These are phyloP conservation scores for Troides aeacus DNA, from an alignment of 2,888 invertebrate genomes.

Conservation along the genomic window DNA sequence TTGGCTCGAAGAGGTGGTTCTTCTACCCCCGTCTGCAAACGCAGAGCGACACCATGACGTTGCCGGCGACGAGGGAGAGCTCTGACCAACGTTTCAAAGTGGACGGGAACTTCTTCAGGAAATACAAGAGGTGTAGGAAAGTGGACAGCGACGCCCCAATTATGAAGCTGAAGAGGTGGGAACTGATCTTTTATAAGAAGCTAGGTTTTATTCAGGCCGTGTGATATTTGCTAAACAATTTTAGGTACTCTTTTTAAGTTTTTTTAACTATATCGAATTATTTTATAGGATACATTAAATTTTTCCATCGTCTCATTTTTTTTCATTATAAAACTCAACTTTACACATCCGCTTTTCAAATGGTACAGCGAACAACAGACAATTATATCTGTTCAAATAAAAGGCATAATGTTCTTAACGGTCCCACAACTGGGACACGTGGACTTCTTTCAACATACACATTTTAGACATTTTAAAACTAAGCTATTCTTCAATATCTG, in stretches of 20 bases:
- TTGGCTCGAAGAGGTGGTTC: slow-evolving; percentile 68
- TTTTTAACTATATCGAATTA: slow-evolving; percentile 23
- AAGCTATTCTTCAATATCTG: too few species aligned
- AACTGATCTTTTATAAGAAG: slow-evolving; percentile 69
- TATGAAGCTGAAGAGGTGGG: slow-evolving; percentile 70
- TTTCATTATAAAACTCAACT: too few species aligned
- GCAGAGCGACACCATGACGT: slow-evolving; percentile 33
- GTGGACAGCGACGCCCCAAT: slow-evolving; percentile 64
- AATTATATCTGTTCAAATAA: too few species aligned
- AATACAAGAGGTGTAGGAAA: slow-evolving; percentile 61
- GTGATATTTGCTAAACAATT: slow-evolving; percentile 37
- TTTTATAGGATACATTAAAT: slow-evolving; percentile 16
- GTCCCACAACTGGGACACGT: too few species aligned
- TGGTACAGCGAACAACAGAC: too few species aligned
- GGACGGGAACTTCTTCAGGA: slow-evolving; percentile 66
- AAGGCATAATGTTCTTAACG: too few species aligned
- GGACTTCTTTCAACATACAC: too few species aligned
- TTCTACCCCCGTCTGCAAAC: slow-evolving; percentile 59
- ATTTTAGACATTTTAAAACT: too few species aligned
- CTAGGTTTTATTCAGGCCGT: slow-evolving; percentile 69
- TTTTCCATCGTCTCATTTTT: not conserved
- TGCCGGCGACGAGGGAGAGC: slow-evolving; percentile 46
- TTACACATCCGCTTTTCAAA: too few species aligned
- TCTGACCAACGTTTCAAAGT: slow-evolving; percentile 67
- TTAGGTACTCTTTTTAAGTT: slow-evolving; percentile 8